Percentiles rank a stretch among this genome's conserved stretches.
phyloP scores from a whole-genome alignment of 2,797 vertebrate species.

The Varecia variegata region DNA sequence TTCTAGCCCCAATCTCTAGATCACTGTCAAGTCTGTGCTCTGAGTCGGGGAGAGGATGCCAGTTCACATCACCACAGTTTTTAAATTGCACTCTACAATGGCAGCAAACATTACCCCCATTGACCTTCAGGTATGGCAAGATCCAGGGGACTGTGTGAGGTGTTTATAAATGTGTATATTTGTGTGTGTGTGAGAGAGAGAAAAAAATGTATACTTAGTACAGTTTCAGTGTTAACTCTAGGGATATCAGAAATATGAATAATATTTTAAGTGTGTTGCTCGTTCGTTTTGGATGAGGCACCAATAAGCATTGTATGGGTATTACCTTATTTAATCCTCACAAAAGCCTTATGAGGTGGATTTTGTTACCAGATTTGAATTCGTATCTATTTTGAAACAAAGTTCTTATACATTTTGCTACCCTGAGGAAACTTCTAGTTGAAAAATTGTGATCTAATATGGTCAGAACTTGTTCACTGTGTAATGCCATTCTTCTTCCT shows the following conservation, averaged over 20 bases:
- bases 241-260: neutral
- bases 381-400: neutral
- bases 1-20: neutral
- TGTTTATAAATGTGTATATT: neutral
- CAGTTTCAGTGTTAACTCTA: neutral
- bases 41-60: neutral
- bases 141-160: neutral
- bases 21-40: neutral
- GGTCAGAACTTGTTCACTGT: neutral
- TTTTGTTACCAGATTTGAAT: neutral
- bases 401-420: neutral
- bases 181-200: neutral
- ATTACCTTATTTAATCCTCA: neutral
- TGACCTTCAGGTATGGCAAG: neutral
- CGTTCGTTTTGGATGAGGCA: neutral
- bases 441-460: neutral
- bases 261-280: neutral
- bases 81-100: neutral
- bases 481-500: neutral
- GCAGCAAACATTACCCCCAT: neutral
- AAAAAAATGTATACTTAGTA: neutral
- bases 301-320: neutral
- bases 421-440: neutral
- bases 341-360: accelerated
- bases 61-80: neutral